Base-by-base conservation (phyloP, 2,888 invertebrate species). In the Chironomus tentans region DNA sequence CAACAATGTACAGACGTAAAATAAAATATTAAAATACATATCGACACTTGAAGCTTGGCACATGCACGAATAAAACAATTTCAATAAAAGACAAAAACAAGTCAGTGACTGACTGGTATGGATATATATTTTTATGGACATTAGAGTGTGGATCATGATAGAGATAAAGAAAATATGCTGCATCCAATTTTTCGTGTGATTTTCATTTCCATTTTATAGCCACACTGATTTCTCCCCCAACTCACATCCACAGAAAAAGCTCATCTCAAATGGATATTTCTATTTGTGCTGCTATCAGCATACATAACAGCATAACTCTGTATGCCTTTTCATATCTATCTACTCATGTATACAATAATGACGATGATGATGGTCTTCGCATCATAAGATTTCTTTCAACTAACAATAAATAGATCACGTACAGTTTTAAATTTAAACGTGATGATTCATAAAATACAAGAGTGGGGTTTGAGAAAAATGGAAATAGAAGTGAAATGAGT, bases 381-480 rank as follows among this genome's bases (percentile, higher is more conserved):
- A 65, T 21, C 24, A 5, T 65, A 38, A 68, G 50, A 56, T 56
- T 61, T 73, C 50, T 46, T 62, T 61, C 22, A 70, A 38, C 48
- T 70, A 15, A 28, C 38, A 62, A 68, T 76, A 69, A 76, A 76
- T 68, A 76, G 69, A 68, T 76, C 76, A 76, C 76, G 76, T 76
- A 76, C 24, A 28, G 50, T 76, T 76, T 76, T 76, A 69, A 76
- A 76, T 76, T 76, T 76, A 76, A 76, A 76, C 76, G 76, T 76
- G 76, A 68, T 76, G 76, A 74, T 68, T 62, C 72, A 62, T 28
- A 72, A 72, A 72, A 70, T 38, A 38, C 38, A 10, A 38, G 38
- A 4, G 38, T 38, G 10, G 38, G 10, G 38, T 38, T 7, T 38
- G 38, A 38, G 38, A 10, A 38, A 38, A 38, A 38, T 38, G 10